Evolutionary conservation across 2,113 vertebrate genomes (phyloP).

Genomic region (Cinclus mexicanus): DNA sequence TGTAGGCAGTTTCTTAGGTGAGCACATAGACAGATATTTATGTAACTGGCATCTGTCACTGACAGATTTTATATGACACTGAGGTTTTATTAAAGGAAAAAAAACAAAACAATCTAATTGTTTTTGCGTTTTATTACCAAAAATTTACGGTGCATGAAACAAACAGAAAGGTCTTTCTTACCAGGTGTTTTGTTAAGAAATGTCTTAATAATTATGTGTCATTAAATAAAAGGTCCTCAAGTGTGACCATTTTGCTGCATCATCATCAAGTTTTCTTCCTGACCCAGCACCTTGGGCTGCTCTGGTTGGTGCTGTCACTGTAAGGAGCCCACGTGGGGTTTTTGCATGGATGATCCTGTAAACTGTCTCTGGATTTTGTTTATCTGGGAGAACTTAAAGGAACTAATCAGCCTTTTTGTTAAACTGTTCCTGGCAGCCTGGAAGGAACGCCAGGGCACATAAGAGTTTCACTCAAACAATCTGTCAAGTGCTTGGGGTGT

Average conservation of each 20-base stretch:
- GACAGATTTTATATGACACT: too few relatives aligned
- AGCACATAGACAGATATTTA: not conserved
- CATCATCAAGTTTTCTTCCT: not conserved
- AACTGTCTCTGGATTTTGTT: conserved; percentile 15
- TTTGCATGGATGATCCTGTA: not conserved
- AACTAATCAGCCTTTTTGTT: not conserved
- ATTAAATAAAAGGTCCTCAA: not conserved
- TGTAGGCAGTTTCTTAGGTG: not conserved
- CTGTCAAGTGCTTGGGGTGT: not conserved
- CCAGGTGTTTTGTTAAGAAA: not conserved
- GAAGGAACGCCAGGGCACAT: not conserved
- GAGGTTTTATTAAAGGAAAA: not conserved
- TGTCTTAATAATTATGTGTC: not conserved
- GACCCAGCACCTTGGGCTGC: not conserved
- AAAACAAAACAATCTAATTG: not conserved
- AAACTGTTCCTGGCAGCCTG: not conserved
- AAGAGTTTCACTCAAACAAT: conserved; percentile 13
- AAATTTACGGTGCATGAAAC: fast-evolving
- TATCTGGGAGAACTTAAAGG: not conserved
- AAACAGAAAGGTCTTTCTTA: not conserved
- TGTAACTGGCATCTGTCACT: too few relatives aligned
- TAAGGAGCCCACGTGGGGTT: not conserved
- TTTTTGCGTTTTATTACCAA: not conserved
- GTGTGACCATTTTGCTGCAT: not conserved
- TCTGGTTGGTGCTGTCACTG: not conserved